Evolutionary conservation across 2,113 vertebrate genomes (phyloP).

Genomic region (Aegithalos caudatus): DNA sequence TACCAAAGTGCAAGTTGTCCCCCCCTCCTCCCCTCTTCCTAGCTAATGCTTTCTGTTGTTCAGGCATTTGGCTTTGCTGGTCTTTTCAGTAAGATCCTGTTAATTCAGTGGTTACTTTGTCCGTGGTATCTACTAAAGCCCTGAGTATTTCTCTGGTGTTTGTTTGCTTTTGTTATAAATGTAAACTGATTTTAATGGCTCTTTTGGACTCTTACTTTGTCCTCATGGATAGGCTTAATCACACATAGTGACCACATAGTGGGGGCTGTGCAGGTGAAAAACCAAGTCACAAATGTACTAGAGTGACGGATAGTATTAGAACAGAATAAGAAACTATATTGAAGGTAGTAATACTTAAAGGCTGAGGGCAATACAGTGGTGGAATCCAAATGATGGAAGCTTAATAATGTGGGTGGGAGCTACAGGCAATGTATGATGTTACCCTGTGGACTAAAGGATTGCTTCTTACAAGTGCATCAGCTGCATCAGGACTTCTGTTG

Average conservation of each 20-base stretch:
- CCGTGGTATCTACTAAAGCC: neutral
- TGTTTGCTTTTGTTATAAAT: neutral
- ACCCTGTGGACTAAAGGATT: rapidly evolving
- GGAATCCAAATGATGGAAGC: neutral
- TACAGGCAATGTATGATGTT: rapidly evolving
- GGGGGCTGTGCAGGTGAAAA: neutral
- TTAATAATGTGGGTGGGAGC: neutral
- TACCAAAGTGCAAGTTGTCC: too few species aligned
- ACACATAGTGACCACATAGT: neutral
- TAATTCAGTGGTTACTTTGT: neutral
- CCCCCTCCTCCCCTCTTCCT: too few species aligned
- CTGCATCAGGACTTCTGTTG: neutral
- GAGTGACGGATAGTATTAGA: neutral
- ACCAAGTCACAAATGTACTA: neutral
- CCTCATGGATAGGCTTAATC: neutral
- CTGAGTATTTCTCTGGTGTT: neutral
- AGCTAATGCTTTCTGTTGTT: neutral
- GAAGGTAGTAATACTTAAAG: neutral
- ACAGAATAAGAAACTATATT: neutral
- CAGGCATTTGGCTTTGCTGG: neutral
- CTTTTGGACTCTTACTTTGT: neutral
- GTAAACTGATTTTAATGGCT: neutral
- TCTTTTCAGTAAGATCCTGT: neutral
- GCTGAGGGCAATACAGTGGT: neutral
- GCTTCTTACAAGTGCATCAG: neutral